phyloP scores from a whole-genome alignment of 92 coral and sea anemone genomes.

The Muricea muricata region DNA sequence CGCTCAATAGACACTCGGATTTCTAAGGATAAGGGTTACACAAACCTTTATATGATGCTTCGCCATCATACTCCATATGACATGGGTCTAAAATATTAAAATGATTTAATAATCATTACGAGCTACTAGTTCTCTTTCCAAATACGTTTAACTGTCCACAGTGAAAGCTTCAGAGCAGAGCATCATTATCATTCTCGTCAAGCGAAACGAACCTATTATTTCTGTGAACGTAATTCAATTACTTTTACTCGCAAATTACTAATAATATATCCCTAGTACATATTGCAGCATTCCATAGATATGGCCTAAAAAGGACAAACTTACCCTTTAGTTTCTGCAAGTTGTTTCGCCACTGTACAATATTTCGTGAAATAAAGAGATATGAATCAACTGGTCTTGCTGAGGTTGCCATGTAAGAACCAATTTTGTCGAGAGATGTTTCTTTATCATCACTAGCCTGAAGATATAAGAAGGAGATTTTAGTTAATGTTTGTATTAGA shows the following conservation, averaged over 20 bases:
- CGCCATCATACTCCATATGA: background rate
- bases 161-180: too few relatives aligned
- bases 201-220: too few relatives aligned
- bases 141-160: too few relatives aligned
- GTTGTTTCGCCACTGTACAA: constrained; percentile 88
- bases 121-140: too few relatives aligned
- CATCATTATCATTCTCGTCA: too few relatives aligned
- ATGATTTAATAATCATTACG: background rate
- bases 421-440: constrained; percentile 77
- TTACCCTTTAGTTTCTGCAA: constrained; percentile 80
- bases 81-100: background rate
- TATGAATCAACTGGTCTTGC: constrained; percentile 80
- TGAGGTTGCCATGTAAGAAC: constrained; percentile 74
- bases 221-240: too few relatives aligned
- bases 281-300: too few relatives aligned
- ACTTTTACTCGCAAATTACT: too few relatives aligned
- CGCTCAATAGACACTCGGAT: too few relatives aligned
- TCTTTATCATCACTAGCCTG: constrained; percentile 78
- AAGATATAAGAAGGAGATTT: background rate
- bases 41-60: background rate
- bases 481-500: background rate
- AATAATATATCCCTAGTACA: too few relatives aligned
- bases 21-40: too few relatives aligned
- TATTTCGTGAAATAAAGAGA: constrained; percentile 87
- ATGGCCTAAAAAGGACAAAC: too few relatives aligned